Conservation (phyloP, 2,113 vertebrate species). For the Microtus montanus region DNA sequence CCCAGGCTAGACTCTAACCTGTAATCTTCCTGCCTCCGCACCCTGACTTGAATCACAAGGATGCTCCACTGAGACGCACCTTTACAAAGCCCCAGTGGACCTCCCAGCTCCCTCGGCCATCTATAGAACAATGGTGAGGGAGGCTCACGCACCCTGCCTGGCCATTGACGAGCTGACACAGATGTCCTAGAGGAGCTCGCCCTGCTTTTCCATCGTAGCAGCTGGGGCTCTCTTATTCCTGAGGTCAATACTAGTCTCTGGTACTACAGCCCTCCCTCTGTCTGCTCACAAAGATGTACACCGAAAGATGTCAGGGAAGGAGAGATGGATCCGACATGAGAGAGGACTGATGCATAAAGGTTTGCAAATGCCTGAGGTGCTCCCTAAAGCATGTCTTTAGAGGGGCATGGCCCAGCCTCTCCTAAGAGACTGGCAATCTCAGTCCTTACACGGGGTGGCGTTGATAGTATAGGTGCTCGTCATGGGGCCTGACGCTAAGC, state of each 20-base stretch:
- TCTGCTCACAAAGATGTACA: background rate
- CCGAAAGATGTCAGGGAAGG: accelerated
- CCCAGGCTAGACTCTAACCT: background rate
- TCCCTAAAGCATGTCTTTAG: background rate
- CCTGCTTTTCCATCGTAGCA: background rate
- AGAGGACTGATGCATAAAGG: background rate
- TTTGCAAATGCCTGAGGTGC: background rate
- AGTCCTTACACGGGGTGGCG: background rate
- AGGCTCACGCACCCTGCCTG: too few relatives aligned
- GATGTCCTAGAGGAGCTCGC: background rate
- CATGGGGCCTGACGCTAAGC: background rate
- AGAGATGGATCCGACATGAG: background rate
- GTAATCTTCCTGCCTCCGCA: background rate
- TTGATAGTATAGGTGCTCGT: background rate
- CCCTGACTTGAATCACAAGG: background rate
- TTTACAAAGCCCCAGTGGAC: background rate
- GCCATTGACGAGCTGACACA: background rate
- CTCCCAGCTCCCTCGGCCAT: background rate
- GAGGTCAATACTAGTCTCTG: background rate
- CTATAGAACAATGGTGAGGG: background rate
- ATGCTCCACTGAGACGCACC: background rate
- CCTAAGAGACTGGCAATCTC: background rate
- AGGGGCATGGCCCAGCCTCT: background rate
- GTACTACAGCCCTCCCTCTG: too few relatives aligned
- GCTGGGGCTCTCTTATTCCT: background rate